These are phyloP conservation scores for Zenarchopterus dispar DNA, from an alignment of 2,797 vertebrate species.

Conservation along the genomic window DNA sequence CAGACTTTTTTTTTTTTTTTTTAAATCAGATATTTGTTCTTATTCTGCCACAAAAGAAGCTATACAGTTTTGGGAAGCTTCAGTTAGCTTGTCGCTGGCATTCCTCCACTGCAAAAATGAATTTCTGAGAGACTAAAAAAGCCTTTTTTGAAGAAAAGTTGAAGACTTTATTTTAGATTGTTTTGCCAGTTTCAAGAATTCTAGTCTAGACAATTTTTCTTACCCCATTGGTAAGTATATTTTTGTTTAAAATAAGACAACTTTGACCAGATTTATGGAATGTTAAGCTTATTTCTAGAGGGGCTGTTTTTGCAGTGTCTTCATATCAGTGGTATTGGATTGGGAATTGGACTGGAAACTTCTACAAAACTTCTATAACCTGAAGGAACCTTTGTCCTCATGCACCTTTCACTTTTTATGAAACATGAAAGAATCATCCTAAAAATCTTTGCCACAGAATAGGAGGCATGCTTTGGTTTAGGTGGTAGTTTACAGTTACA, in stretches of 20 bases:
- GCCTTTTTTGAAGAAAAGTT: too few relatives aligned
- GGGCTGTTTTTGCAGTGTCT: too few relatives aligned
- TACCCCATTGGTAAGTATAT: too few relatives aligned
- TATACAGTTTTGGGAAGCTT: conserved; percentile 15
- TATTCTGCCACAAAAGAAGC: conserved; percentile 1
- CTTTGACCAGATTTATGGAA: too few relatives aligned
- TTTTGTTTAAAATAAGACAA: too few relatives aligned
- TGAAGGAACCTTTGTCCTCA: not conserved
- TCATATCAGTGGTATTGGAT: conserved; percentile 10
- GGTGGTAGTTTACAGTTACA: not conserved
- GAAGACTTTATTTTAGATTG: too few relatives aligned
- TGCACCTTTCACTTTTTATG: not conserved
- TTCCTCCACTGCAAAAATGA: too few relatives aligned
- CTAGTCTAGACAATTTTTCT: too few relatives aligned
- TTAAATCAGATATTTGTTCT: conserved; percentile 1
- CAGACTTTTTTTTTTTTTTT: not conserved
- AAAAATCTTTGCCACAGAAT: not conserved
- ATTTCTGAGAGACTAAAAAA: too few relatives aligned
- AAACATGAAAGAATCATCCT: not conserved
- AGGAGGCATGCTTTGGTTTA: not conserved
- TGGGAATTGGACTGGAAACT: not conserved
- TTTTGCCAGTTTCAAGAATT: too few relatives aligned
- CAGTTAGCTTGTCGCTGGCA: conserved; percentile 9
- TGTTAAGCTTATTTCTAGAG: too few relatives aligned
- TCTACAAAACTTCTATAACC: conserved; percentile 8